Evolutionary conservation across 2,113 vertebrate species (phyloP).

Genomic region (Peromyscus polionotus): DNA sequence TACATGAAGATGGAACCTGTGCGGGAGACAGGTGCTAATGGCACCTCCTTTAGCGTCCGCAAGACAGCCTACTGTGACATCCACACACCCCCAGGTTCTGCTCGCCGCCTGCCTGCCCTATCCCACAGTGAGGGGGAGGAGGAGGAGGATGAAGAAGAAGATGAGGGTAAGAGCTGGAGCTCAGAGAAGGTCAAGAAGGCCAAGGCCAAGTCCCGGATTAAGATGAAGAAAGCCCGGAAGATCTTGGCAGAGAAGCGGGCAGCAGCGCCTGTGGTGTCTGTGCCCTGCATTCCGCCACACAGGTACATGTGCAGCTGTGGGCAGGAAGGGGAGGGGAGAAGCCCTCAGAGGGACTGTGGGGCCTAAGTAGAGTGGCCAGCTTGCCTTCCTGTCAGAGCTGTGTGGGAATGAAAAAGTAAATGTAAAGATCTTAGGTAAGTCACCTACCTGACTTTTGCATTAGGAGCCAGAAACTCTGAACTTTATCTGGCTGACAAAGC

Average conservation of each 20-base stretch:
- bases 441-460: neutral
- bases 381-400: neutral
- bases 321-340: neutral
- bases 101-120: conserved; percentile 90
- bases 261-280: conserved; percentile 96
- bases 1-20: conserved; percentile 99
- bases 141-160: conserved; percentile 95
- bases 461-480: conserved; percentile 18
- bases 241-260: conserved; percentile 98
- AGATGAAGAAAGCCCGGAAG: conserved; percentile 98
- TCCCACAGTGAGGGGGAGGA: conserved; percentile 98
- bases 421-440: neutral
- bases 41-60: conserved; percentile 98
- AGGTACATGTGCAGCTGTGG: conserved; percentile 87
- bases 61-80: conserved; percentile 99
- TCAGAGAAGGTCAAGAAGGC: conserved; percentile 98
- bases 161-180: conserved; percentile 97
- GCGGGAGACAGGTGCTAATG: conserved; percentile 96
- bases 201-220: conserved; percentile 98
- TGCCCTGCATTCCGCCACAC: conserved; percentile 98
- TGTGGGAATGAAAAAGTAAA: neutral
- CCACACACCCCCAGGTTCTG: conserved; percentile 96
- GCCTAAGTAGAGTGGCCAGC: neutral
- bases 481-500: neutral
- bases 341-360: neutral